Conservation (phyloP, 2,888 invertebrate genomes). For the Eupithecia pulchellata region DNA sequence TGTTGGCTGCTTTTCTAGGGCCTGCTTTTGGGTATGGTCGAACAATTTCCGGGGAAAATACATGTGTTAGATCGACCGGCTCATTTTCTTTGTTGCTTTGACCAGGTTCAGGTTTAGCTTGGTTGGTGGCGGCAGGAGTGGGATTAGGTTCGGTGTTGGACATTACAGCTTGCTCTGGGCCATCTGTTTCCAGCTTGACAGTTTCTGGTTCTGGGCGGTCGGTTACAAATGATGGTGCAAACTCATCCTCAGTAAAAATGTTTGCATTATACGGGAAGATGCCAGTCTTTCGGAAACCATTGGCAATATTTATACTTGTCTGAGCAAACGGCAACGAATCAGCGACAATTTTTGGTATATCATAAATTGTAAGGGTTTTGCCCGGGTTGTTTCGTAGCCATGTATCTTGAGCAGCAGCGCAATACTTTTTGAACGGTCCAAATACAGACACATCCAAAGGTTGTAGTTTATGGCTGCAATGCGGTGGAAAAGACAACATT, state of each 20-base stretch:
- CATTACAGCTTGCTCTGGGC: slow-evolving; percentile 38
- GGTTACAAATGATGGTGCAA: slow-evolving; percentile 47
- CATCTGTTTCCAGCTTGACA: slow-evolving; percentile 28
- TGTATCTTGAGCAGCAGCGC: slow-evolving; percentile 36
- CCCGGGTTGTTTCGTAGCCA: slow-evolving; percentile 22
- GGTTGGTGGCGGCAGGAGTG: too few relatives aligned
- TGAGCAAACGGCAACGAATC: slow-evolving; percentile 41
- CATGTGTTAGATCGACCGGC: too few relatives aligned
- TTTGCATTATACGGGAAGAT: slow-evolving; percentile 42
- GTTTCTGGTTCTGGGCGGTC: slow-evolving; percentile 41
- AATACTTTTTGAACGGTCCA: slow-evolving; percentile 44
- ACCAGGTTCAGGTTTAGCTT: too few relatives aligned
- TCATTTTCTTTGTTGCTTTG: too few relatives aligned
- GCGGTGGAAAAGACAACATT: too few relatives aligned
- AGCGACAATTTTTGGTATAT: slow-evolving; percentile 43
- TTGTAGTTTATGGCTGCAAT: too few relatives aligned
- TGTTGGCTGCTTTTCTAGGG: too few relatives aligned
- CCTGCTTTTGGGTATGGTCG: too few relatives aligned
- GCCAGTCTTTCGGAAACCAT: slow-evolving; percentile 43
- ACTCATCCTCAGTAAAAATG: slow-evolving; percentile 39
- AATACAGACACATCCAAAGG: slow-evolving; percentile 47
- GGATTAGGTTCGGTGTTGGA: slow-evolving; percentile 30
- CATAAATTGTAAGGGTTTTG: slow-evolving; percentile 44
- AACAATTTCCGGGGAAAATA: too few relatives aligned
- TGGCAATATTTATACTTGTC: slow-evolving; percentile 36